Percentiles rank a stretch among this genome's conserved stretches.
These are phyloP conservation scores for Flexamia atlantica DNA, from an alignment of 2,888 invertebrate species.

Conservation along the genomic window DNA sequence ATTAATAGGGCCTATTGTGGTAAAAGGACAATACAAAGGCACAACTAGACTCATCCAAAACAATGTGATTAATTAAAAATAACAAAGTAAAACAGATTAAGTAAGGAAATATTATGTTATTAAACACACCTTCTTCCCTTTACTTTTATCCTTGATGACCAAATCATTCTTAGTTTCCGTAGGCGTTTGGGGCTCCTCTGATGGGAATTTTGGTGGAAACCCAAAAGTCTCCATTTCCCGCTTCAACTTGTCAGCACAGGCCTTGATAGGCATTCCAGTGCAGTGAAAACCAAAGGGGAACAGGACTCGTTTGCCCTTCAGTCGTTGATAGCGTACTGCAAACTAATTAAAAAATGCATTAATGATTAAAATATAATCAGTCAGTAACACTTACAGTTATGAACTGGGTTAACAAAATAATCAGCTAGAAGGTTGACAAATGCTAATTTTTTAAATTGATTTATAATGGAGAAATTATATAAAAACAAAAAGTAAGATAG, in stretches of 20 bases:
- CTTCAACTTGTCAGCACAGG: conserved; percentile 98
- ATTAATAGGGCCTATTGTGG: too few relatives aligned
- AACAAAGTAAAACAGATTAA: too few relatives aligned
- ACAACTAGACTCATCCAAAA: too few relatives aligned
- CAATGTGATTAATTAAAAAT: too few relatives aligned
- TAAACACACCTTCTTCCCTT: conserved; percentile 94
- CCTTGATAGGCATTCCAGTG: conserved; percentile 99
- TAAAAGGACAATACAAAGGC: too few relatives aligned
- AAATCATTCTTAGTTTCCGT: conserved; percentile 76
- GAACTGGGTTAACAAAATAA: too few relatives aligned
- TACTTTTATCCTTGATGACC: conserved; percentile 89
- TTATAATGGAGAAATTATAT: too few relatives aligned
- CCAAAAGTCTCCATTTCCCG: conserved; percentile 96
- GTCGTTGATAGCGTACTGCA: conserved; percentile 93
- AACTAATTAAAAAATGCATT: conserved; percentile 79
- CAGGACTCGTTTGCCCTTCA: conserved; percentile 93
- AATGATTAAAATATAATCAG: neutral
- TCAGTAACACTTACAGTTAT: too few relatives aligned
- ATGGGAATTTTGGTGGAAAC: conserved; percentile 93
- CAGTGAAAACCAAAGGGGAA: conserved; percentile 99
- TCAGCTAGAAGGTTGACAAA: too few relatives aligned
- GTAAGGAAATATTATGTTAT: too few relatives aligned
- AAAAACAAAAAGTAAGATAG: too few relatives aligned
- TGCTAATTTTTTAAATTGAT: too few relatives aligned
- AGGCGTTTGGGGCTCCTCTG: conserved; percentile 73